phyloP scores from a whole-genome alignment of 2,888 invertebrate species.

The Onchidella celtica region DNA sequence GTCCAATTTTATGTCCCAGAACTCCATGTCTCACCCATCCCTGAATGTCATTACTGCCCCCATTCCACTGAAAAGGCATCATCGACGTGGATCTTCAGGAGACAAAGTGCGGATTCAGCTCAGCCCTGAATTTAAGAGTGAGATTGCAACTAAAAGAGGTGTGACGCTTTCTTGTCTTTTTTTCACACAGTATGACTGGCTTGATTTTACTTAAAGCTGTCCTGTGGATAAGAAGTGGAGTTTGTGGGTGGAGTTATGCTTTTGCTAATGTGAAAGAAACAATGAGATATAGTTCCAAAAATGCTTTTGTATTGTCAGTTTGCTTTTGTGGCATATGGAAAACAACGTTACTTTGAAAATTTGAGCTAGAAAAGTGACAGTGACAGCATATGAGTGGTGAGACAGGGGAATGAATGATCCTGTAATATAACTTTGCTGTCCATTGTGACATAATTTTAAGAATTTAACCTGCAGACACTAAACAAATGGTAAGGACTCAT shows the following conservation, averaged over 20 bases:
- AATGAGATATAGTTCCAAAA: background rate
- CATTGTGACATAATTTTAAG: no score
- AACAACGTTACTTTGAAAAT: no score
- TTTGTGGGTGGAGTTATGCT: background rate
- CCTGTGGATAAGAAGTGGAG: background rate
- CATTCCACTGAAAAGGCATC: slow-evolving; percentile 61
- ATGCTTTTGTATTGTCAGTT: no score
- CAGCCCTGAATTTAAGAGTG: slow-evolving; percentile 73
- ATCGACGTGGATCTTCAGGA: slow-evolving; percentile 74
- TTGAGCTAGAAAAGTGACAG: no score
- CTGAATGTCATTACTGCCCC: slow-evolving; percentile 59
- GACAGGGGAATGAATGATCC: no score
- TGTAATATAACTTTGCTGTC: no score
- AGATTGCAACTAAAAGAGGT: slow-evolving; percentile 63
- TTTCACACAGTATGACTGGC: no score
- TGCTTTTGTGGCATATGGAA: no score
- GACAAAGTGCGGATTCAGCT: slow-evolving; percentile 74
- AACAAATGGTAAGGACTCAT: no score
- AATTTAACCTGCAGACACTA: no score
- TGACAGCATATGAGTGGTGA: no score
- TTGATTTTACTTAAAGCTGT: background rate
- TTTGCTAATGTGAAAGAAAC: background rate
- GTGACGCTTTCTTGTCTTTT: slow-evolving; percentile 38
- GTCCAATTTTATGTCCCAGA: slow-evolving; percentile 51
- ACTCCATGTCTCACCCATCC: slow-evolving; percentile 62